Evolutionary conservation across 2,888 invertebrate species (phyloP).

Genomic region (Pyrochroa serraticornis): DNA sequence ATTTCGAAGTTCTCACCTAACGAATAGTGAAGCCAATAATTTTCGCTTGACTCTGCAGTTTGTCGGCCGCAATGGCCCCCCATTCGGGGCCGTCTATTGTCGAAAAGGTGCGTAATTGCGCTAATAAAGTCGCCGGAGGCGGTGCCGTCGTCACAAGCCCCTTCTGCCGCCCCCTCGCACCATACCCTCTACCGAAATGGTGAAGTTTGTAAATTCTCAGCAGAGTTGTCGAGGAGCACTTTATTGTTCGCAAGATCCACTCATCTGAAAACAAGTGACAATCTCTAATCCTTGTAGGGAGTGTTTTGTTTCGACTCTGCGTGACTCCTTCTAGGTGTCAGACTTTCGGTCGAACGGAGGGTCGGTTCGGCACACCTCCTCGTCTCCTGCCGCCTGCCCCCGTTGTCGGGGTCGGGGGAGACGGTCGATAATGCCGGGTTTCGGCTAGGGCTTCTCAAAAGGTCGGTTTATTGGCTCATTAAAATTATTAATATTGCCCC

Average conservation of each 20-base stretch:
- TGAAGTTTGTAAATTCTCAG: slow-evolving; percentile 48
- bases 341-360: slow-evolving; percentile 42
- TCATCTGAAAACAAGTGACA: slow-evolving; percentile 52
- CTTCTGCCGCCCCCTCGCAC: slow-evolving; percentile 23
- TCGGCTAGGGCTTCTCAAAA: slow-evolving; percentile 49
- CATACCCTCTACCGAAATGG: slow-evolving; percentile 42
- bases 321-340: slow-evolving; percentile 51
- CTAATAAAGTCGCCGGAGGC: background rate
- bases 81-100: no score
- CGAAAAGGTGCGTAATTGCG: background rate
- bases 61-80: no score
- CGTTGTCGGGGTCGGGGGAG: slow-evolving; percentile 3
- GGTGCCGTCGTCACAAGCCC: background rate
- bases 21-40: no score
- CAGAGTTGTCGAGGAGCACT: slow-evolving; percentile 44
- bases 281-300: slow-evolving; percentile 52
- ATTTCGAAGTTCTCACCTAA: no score
- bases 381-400: slow-evolving; percentile 25
- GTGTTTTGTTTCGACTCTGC: slow-evolving; percentile 52
- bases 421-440: slow-evolving; percentile 52
- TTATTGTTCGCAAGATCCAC: slow-evolving; percentile 50
- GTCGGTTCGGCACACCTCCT: slow-evolving; percentile 30
- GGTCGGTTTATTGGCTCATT: slow-evolving; percentile 51
- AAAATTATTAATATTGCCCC: slow-evolving; percentile 44
- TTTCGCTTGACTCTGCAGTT: no score